phyloP scores from a whole-genome alignment of 2,113 vertebrate genomes.

The Prietella phreatophila region DNA sequence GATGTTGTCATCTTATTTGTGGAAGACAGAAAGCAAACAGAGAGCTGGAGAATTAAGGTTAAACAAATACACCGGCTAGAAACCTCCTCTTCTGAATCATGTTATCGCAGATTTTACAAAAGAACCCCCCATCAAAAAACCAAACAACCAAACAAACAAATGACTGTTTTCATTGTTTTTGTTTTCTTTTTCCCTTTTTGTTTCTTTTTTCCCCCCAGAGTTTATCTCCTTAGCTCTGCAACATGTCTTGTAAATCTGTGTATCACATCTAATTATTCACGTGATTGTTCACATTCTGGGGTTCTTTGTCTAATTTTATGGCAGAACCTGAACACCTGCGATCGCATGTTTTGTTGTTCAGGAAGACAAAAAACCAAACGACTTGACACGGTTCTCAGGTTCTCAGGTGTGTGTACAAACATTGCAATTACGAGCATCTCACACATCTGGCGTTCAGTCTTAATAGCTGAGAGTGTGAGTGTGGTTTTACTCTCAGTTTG shows the following conservation, averaged over 20 bases:
- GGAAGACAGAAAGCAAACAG: not conserved
- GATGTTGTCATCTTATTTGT: not conserved
- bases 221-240: not conserved
- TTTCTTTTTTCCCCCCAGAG: not conserved
- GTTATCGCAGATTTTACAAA: not conserved
- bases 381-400: constrained; percentile 11
- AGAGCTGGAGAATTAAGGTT: not conserved
- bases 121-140: too few species aligned
- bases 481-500: not conserved
- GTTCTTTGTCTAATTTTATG: constrained; percentile 16
- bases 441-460: not conserved
- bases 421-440: not conserved
- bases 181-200: not conserved
- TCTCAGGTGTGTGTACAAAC: constrained; percentile 20
- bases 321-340: not conserved
- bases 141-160: too few species aligned
- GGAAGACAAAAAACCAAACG: not conserved
- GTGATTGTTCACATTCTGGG: constrained; percentile 18
- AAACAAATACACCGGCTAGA: not conserved
- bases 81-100: not conserved
- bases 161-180: not conserved
- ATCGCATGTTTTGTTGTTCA: not conserved
- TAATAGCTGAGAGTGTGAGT: not conserved
- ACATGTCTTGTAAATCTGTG: not conserved
- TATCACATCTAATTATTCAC: constrained; percentile 32